Evolutionary conservation across 2,113 vertebrate species (phyloP).

Genomic region (Bos javanicus): DNA sequence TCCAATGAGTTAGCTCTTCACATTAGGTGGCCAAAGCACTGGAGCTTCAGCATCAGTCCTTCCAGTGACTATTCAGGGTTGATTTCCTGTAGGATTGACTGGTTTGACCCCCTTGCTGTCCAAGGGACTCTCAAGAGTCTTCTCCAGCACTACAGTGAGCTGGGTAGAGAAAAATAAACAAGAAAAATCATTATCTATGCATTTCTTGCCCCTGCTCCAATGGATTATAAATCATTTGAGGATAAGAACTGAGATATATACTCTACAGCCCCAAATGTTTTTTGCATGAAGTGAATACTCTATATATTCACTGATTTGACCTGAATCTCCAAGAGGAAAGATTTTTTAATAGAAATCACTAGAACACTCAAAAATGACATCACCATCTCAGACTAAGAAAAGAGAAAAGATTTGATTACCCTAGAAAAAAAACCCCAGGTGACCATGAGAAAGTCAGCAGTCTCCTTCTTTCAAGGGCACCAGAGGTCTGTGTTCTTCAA

Average conservation of each 20-base stretch:
- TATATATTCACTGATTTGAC: background rate
- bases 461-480: background rate
- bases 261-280: background rate
- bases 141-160: background rate
- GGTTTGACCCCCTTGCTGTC: background rate
- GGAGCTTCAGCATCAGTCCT: background rate
- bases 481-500: background rate
- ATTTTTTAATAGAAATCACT: background rate
- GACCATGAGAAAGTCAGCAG: background rate
- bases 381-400: background rate
- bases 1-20: background rate
- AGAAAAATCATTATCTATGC: background rate
- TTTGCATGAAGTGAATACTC: background rate
- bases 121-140: background rate
- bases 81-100: background rate
- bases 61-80: background rate
- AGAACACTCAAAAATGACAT: background rate
- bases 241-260: background rate
- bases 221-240: background rate
- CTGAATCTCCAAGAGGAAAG: slow-evolving; percentile 1
- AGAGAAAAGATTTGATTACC: background rate
- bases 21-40: background rate
- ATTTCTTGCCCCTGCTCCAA: background rate
- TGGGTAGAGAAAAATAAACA: background rate
- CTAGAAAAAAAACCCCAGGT: background rate